Evolutionary conservation across 2,797 vertebrate species (phyloP), one percentile per base, ranked within the genome.

Genomic region (Hemibagrus guttatus): DNA sequence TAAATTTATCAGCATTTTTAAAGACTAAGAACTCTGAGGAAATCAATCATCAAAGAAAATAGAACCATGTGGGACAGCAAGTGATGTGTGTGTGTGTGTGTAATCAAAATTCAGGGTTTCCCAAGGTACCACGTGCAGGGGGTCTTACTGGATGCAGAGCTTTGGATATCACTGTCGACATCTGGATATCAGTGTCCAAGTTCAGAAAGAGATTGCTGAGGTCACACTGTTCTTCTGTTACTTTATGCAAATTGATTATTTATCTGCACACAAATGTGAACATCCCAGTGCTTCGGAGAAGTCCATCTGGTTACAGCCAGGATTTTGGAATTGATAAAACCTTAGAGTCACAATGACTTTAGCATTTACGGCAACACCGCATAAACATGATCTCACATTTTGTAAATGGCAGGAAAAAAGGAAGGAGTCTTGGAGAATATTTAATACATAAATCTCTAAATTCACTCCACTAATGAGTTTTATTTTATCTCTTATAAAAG

Each of bases 361-460:
- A 17, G 26, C 46, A 81, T 90, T 68, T 85, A 86, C 0, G 46
- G 39, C 84, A 86, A 89, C 83, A 87, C 54, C 59, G 68, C 84
- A 79, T 87, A 81, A 87, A 83, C 26, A 86, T 93, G 89, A 93
- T 91, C 89, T 93, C 90, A 93, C 78, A 59, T 56, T 81, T 46
- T 79, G 31, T 39, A 35, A 21, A 79, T 21, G 52, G 11, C 52
- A 76, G 8, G 74, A 1, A 56, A 56, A 61, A 39, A 6, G 1
- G 6, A 83, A 69, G 56, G 6, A 46, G 28, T 75, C 6, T 52
- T 28, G 72, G n/a, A 75, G 16, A 14, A 16, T 52, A 75, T 75
- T 28, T 52, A 9, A 75, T 75, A 52, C 49, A 19, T n/a, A 75
- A 3, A 14, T 56, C 28, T 54, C 1, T 14, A 26, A 80, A 39